phyloP scores from a whole-genome alignment of 2,888 invertebrate genomes.

The Belgica antarctica region DNA sequence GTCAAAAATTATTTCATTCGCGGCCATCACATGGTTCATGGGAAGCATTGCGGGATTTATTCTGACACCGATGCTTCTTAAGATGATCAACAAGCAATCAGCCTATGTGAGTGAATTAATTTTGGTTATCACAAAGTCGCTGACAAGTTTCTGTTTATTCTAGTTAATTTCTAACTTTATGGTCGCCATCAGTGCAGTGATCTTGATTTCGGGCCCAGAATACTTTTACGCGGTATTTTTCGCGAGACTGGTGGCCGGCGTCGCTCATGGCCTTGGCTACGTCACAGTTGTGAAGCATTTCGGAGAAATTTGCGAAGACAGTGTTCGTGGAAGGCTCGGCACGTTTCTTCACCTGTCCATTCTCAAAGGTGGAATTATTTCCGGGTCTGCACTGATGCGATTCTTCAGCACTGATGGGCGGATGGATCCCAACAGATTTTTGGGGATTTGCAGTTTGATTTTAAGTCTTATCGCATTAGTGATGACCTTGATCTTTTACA shows the following conservation, averaged over 20 bases:
- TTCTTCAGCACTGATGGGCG: background rate
- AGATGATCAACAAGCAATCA: background rate
- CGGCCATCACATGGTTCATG: background rate
- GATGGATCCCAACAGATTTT: conserved; percentile 5
- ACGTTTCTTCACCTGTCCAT: background rate
- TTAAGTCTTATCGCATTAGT: background rate
- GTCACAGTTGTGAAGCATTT: background rate
- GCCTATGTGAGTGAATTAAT: conserved; percentile 3
- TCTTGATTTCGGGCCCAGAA: background rate
- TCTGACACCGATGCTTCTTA: background rate
- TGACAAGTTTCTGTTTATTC: background rate
- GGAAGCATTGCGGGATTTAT: conserved; percentile 1
- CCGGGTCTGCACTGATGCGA: background rate
- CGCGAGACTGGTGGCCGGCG: background rate
- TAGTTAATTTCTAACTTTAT: background rate
- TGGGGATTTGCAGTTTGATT: background rate
- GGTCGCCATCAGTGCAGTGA: background rate
- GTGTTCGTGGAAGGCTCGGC: background rate
- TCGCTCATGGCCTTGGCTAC: conserved; percentile 10
- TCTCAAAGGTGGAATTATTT: background rate
- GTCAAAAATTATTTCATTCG: background rate
- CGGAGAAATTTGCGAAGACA: background rate
- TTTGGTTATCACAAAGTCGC: too few species aligned
- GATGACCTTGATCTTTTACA: background rate
- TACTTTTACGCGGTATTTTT: background rate